A percentile compares a stretch with the other conserved stretches of the same genome.
These are phyloP conservation scores for Nineta flava DNA, from an alignment of 2,888 invertebrate genomes.

Conservation along the genomic window DNA sequence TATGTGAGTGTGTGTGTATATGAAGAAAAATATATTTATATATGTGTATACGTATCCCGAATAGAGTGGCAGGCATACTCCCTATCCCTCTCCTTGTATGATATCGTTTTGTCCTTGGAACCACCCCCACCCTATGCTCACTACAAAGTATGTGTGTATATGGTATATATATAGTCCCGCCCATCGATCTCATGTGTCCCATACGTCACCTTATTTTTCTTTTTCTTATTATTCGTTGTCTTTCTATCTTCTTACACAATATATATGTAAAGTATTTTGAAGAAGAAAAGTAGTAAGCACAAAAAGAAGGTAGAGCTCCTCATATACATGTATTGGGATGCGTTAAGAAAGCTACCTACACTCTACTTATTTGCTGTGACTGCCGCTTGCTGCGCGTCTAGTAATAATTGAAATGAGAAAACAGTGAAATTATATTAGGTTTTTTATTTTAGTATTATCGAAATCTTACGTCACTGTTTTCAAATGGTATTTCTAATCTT, in stretches of 20 bases:
- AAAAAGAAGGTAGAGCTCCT: background rate
- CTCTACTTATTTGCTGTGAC: background rate
- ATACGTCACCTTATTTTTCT: slow-evolving; percentile 4
- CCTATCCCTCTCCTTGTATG: no score
- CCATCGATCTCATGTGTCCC: slow-evolving; percentile 4
- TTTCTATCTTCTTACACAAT: background rate
- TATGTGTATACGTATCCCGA: background rate
- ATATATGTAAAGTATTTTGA: no score
- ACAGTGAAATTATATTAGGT: background rate
- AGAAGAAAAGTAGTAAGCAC: no score
- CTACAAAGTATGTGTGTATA: background rate
- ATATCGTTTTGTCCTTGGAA: background rate
- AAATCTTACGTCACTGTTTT: no score
- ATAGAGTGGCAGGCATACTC: background rate
- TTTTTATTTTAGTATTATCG: background rate
- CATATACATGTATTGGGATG: background rate
- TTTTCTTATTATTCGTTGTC: slow-evolving; percentile 1
- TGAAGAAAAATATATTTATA: background rate
- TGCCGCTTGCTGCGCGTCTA: background rate
- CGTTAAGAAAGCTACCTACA: background rate
- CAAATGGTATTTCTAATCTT: no score
- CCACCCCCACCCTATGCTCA: background rate
- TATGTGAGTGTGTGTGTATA: background rate
- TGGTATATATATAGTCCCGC: background rate
- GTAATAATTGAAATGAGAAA: slow-evolving; percentile 2